Base-by-base conservation (phyloP, 2,888 invertebrate genomes). In the Drosophila cyrtoloma region DNA sequence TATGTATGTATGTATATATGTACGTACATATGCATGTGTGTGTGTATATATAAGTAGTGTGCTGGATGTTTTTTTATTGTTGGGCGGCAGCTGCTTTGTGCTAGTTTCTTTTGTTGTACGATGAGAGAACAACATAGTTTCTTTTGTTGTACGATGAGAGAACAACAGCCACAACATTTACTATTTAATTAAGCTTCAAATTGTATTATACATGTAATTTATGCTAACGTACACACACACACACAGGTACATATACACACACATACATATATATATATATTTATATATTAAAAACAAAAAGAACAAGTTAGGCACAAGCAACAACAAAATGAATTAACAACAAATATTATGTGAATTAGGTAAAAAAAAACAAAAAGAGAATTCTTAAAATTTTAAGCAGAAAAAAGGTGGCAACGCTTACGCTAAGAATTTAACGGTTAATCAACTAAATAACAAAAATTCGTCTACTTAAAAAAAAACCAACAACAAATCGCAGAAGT, bases 171-270 rank as follows among this genome's bases (percentile, higher is more conserved):
- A 74, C 61, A 79, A 71, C 39, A 75, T 62, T 62, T 50, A 72
- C 66, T 69, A 81, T 59, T 50, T 65, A 65, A 62, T 42, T 80
- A 83, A 42, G 47, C 42, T 60, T 68, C 77, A 73, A 63, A 61
- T 33, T 85, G 85, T 88, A 85, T 85, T 86, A 86, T 86, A 89
- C 59, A 82, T 86, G 89, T 86, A 86, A 87, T 87, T 81, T 77
- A 86, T 82, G 70, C 76, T 84, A 82, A 76, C 28, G 63, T 66
- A 58, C 65, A 66, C 60, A 67, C 47, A 65, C 42, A 63, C 47
- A 65, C 14, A 51, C 35, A 58, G 30, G 66, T 10, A 68, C 33
- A 71, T 30, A 57, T 47, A 39, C 26, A 60, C 30, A 47, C 30
- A 53, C 50, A 62, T 4, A 12, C 2, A 44, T 22, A 44, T 71